phyloP scores from a whole-genome alignment of 2,888 invertebrate species.

The Sesamia inferens region DNA sequence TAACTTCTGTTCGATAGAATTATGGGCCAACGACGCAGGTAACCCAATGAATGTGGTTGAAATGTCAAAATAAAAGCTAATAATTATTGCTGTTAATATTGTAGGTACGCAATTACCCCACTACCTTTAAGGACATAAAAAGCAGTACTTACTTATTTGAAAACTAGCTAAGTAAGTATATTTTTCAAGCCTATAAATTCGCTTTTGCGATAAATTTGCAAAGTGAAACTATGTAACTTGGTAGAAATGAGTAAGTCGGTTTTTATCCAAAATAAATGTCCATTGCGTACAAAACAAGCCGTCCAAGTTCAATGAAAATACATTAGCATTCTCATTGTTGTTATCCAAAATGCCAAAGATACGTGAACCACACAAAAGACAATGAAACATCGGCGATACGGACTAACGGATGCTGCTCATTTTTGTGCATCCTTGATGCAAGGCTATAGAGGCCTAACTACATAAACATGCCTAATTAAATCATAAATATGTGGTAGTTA shows the following conservation, averaged over 20 bases:
- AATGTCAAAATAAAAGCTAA: too few relatives aligned
- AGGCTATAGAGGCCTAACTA: slow-evolving; percentile 43
- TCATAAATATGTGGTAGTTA: slow-evolving; percentile 12
- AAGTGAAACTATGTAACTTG: not conserved
- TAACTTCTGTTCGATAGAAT: too few relatives aligned
- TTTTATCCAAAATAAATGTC: not conserved
- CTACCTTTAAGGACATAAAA: too few relatives aligned
- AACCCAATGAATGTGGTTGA: too few relatives aligned
- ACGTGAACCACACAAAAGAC: slow-evolving; percentile 8
- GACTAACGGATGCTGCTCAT: slow-evolving; percentile 45
- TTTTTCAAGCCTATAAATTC: not conserved
- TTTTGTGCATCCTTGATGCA: slow-evolving; percentile 51
- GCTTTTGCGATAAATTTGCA: not conserved
- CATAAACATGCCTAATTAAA: slow-evolving; percentile 31
- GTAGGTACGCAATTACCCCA: too few relatives aligned
- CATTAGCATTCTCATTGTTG: not conserved
- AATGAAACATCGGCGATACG: slow-evolving; percentile 30
- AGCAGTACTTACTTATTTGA: not conserved
- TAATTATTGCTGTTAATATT: too few relatives aligned
- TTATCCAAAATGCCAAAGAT: not conserved
- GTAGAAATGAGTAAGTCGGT: not conserved
- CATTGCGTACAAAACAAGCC: not conserved
- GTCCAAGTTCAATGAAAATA: not conserved
- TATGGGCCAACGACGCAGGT: too few relatives aligned
- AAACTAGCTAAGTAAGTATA: not conserved